phyloP scores from a whole-genome alignment of 1,140 invertebrate species.

The Dermatophagoides farinae region DNA sequence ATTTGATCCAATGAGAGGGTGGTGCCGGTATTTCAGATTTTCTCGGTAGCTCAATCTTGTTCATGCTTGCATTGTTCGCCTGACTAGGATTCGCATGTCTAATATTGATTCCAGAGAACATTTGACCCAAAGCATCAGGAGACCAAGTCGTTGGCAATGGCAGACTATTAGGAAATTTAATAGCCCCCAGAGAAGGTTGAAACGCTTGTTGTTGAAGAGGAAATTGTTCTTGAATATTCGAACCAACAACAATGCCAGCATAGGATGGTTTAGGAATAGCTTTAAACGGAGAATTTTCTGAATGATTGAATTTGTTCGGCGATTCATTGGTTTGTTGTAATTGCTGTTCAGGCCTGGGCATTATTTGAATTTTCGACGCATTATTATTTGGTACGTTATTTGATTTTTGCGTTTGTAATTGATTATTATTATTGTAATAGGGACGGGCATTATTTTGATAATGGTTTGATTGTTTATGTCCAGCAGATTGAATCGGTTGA shows the following conservation, averaged over 20 bases:
- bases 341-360: not conserved
- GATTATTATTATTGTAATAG: not conserved
- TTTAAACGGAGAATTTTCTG: conserved; percentile 4
- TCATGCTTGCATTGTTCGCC: no score
- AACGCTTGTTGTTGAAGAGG: not conserved
- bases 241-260: not conserved
- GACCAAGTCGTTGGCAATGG: no score
- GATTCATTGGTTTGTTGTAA: not conserved
- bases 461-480: not conserved
- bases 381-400: not conserved
- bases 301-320: conserved; percentile 1
- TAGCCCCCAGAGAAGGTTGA: no score
- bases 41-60: no score
- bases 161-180: no score
- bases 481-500: conserved; percentile 1
- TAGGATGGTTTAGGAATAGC: not conserved
- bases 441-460: no score
- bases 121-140: no score
- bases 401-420: not conserved
- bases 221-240: not conserved
- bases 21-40: no score
- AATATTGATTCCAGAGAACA: no score
- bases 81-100: no score
- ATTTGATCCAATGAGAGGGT: no score
- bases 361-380: not conserved